phyloP scores from a whole-genome alignment of 2,888 invertebrate species.

The Aphidoletes aphidimyza region DNA sequence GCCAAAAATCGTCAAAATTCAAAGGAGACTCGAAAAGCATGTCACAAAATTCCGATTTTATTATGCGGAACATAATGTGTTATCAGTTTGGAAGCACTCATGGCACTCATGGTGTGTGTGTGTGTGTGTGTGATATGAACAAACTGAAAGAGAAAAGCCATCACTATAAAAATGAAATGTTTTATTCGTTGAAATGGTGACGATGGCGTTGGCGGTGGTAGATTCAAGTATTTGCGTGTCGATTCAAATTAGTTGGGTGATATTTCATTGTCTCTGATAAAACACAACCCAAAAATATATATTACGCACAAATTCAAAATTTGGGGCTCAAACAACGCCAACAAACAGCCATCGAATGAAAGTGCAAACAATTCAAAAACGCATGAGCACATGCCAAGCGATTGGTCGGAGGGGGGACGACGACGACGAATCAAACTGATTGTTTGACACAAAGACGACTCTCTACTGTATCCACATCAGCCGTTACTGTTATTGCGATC shows the following conservation, averaged over 20 bases:
- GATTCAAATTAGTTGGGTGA: constrained; percentile 1
- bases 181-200: neutral
- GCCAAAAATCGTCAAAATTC: neutral
- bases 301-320: too few species aligned
- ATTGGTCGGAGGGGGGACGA: too few species aligned
- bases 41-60: neutral
- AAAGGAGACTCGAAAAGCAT: neutral
- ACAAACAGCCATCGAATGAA: neutral
- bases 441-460: too few species aligned
- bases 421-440: too few species aligned
- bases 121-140: neutral
- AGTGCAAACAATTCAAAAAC: too few species aligned
- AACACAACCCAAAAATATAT: too few species aligned
- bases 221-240: constrained; percentile 4
- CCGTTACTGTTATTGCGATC: constrained; percentile 34
- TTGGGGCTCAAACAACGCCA: too few species aligned
- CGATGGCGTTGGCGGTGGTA: neutral
- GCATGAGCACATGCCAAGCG: too few species aligned
- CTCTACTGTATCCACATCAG: too few species aligned
- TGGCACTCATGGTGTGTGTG: neutral
- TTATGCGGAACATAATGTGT: neutral
- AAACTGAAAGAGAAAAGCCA: neutral
- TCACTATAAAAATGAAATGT: neutral
- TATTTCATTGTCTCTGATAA: too few species aligned
- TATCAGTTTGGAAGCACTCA: neutral